Percentiles rank a stretch among this genome's conserved stretches.
Conservation (phyloP, 2,113 vertebrate genomes). For the Herpailurus yagouaroundi region DNA sequence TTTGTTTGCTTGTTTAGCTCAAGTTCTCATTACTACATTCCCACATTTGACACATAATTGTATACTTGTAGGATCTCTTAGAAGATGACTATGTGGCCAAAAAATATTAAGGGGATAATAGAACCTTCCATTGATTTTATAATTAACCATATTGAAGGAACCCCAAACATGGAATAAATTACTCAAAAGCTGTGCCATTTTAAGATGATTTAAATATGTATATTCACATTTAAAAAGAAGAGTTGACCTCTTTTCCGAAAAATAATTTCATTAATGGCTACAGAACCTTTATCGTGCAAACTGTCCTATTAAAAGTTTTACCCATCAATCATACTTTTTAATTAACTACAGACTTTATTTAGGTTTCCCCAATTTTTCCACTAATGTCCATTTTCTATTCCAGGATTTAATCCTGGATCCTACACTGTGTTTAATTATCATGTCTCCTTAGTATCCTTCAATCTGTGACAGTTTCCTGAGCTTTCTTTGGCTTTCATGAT, state of each 20-base stretch:
- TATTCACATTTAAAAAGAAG: conserved; percentile 30
- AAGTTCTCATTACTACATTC: conserved; percentile 2
- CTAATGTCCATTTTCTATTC: not conserved
- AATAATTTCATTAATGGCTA: conserved; percentile 25
- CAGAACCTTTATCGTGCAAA: conserved; percentile 31
- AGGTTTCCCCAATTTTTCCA: not conserved
- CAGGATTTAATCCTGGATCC: not conserved
- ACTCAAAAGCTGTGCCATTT: not conserved
- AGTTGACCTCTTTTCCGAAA: conserved; percentile 31
- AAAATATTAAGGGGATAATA: not conserved
- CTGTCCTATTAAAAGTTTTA: conserved; percentile 32
- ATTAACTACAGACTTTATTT: conserved; percentile 42
- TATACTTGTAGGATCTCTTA: not conserved
- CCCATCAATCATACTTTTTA: conserved; percentile 16
- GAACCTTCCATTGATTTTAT: not conserved
- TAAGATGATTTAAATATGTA: not conserved
- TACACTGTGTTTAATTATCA: not conserved
- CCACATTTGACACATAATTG: not conserved
- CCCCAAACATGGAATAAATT: not conserved
- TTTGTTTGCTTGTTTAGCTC: not conserved
- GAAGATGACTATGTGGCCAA: not conserved
- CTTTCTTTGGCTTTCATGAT: not conserved
- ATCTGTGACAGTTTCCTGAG: not conserved
- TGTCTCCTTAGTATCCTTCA: not conserved
- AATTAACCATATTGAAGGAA: not conserved